phyloP scores from a whole-genome alignment of 2,888 invertebrate species.

The Cheilosia soror region DNA sequence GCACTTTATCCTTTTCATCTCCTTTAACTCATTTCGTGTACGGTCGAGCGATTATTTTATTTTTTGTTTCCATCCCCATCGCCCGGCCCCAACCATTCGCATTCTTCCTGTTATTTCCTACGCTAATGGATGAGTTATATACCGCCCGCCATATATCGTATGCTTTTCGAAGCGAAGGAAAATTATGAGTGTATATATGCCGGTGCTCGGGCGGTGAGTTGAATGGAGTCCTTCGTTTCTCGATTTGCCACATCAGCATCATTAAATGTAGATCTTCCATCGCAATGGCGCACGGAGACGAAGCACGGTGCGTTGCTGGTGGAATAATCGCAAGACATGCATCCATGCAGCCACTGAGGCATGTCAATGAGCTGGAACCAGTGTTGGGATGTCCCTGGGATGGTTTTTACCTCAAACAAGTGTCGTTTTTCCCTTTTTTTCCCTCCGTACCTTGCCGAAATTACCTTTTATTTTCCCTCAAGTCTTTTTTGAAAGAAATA shows the following conservation, averaged over 20 bases:
- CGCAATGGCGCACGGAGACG: conserved; percentile 5
- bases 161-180: conserved; percentile 62
- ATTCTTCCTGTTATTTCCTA: conserved; percentile 19
- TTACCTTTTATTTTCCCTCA: too few species aligned
- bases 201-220: conserved; percentile 15
- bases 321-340: conserved; percentile 55
- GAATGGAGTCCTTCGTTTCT: conserved; percentile 64
- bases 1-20: conserved; percentile 73
- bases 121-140: conserved; percentile 73
- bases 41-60: conserved; percentile 67
- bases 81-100: neutral
- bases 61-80: conserved; percentile 20
- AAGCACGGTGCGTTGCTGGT: neutral
- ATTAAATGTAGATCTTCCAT: conserved; percentile 70
- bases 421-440: too few species aligned
- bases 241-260: conserved; percentile 74
- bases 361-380: conserved; percentile 73
- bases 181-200: conserved; percentile 59
- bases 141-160: conserved; percentile 49
- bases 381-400: too few species aligned
- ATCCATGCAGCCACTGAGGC: conserved; percentile 39
- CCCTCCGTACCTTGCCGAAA: too few species aligned
- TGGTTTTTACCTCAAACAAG: too few species aligned
- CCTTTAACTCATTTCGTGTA: conserved; percentile 64
- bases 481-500: too few species aligned